Evolutionary conservation across 2,113 vertebrate genomes (phyloP), one percentile per base, ranked within the genome.

Genomic region (Chionodraco myersi): DNA sequence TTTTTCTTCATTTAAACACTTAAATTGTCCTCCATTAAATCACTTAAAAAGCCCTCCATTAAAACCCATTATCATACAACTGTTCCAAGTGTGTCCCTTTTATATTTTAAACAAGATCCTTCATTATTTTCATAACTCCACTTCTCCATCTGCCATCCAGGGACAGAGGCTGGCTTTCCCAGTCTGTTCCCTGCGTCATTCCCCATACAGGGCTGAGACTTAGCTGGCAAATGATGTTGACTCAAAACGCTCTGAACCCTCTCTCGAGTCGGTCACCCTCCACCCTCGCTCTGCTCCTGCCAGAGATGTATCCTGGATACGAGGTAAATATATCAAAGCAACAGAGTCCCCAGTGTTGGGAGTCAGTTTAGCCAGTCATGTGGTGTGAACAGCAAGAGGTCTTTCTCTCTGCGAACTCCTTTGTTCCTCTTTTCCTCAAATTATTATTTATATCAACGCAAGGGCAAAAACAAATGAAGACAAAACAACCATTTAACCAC

Each of bases 281-380:
- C 72, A 34, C 76, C 58, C 73, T 79, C 77, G 60, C 72, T 72
- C 71, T 41, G 68, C 66, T 68, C 72, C 58, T 65, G 71, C 80
- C 63, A 83, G 62, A 68, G 56, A 65, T 26, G 88, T 92, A 75
- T 85, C 92, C 85, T 85, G 76, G 90, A 89, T 80, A 91, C 89
- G 34, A 80, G 63, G 85, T 91, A 92, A 92, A 93, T 86, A 91
- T 72, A 83, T 83, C 68, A 89, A 78, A 66, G 80, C 82, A 74
- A 80, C 66, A 80, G 62, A 76, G 84, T 79, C 53, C 15, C 48
- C 6, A 23, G 59, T 48, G 80, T 41, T 79, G 26, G 59, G 76
- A 36, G 61, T 44, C 41, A 64, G 36, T 82, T 60, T 34, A 65
- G 71, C 67, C 73, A 36, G 66, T 49, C 60, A 65, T 61, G 63